Conservation (phyloP, 2,888 invertebrate genomes). For the Amphipyra berbera region DNA sequence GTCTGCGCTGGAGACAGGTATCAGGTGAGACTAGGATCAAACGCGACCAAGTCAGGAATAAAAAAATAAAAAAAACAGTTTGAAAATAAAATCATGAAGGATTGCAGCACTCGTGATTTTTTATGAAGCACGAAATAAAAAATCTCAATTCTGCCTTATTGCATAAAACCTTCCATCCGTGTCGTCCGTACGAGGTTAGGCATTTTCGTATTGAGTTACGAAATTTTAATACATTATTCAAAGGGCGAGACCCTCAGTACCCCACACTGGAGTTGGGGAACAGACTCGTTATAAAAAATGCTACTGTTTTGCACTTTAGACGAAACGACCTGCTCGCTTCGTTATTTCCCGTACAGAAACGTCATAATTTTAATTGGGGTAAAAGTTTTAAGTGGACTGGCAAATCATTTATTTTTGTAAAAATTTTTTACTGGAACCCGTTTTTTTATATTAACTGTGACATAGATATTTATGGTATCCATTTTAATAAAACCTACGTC, state of each 20-base stretch:
- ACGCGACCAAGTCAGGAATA: too few species aligned
- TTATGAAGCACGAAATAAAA: neutral
- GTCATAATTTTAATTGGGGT: slow-evolving; percentile 57
- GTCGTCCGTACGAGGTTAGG: slow-evolving; percentile 9
- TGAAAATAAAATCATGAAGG: too few species aligned
- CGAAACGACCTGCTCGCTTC: slow-evolving; percentile 40
- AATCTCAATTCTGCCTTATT: slow-evolving; percentile 3
- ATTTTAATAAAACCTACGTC: slow-evolving; percentile 35
- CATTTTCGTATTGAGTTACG: slow-evolving; percentile 28
- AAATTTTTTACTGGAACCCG: slow-evolving; percentile 16
- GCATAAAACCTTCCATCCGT: slow-evolving; percentile 5
- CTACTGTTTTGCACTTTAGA: slow-evolving; percentile 46
- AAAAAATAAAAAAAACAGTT: too few species aligned
- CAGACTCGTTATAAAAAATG: slow-evolving; percentile 55
- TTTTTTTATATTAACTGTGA: neutral
- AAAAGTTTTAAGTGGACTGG: slow-evolving; percentile 27
- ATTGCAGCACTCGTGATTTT: neutral
- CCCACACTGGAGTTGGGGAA: slow-evolving; percentile 36
- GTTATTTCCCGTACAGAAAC: slow-evolving; percentile 52
- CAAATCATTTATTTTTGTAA: slow-evolving; percentile 11
- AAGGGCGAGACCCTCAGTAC: slow-evolving; percentile 9
- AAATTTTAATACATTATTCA: slow-evolving; percentile 38
- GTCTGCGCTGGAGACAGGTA: too few species aligned
- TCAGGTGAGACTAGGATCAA: too few species aligned
- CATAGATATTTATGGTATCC: neutral